Base-by-base conservation (phyloP, 2,888 invertebrate genomes). In the Zelleria hepariella region DNA sequence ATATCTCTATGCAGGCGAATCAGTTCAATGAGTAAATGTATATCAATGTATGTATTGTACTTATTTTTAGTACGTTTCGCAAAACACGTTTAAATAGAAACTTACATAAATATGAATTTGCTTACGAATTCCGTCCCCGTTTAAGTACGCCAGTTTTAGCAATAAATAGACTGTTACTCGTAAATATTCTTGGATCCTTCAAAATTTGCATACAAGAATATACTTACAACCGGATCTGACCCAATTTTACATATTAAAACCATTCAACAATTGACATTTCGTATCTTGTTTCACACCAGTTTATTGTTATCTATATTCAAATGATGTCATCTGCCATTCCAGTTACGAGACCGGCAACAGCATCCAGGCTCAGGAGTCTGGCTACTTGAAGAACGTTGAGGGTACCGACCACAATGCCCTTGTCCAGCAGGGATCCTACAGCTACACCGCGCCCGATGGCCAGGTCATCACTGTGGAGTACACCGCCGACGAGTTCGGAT, bases 281-380 rank as follows among this genome's bases (percentile, higher is more conserved):
- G 32, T 42, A 7, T 26, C 26, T 26, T 26, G 26, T 26, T 7
- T 7, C 26, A 26, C 26, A 4, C 7, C 26, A 26, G 15, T 42
- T 42, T 15, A 42, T 42, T 2, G 15, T 42, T 42, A 32, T 32
- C 2, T 42, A 15, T 42, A 15, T 4, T 42, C 15, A 42, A 2
- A 10, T 3, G 10, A 51, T 10, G 18, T 54, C 7, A 26, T 54
- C 55, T 55, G 1, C 5, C n/a, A 3, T 68, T 71, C 48, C 77
- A 94, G 94, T 66, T 95, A 94, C 73, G 95, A 95, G 81, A 95
- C 95, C 62, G 95, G 95, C 23, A 95, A 95, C 85, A 91, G 94
- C 77, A 95, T 95, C 65, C 82, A 93, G 2, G 94, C 95, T 32
- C 92, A 94, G 80, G 95, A 95, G 78, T 91, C 93, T 68, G 95